Base-by-base conservation (phyloP, 2,797 vertebrate genomes). In the Gadopsis bispinosus region DNA sequence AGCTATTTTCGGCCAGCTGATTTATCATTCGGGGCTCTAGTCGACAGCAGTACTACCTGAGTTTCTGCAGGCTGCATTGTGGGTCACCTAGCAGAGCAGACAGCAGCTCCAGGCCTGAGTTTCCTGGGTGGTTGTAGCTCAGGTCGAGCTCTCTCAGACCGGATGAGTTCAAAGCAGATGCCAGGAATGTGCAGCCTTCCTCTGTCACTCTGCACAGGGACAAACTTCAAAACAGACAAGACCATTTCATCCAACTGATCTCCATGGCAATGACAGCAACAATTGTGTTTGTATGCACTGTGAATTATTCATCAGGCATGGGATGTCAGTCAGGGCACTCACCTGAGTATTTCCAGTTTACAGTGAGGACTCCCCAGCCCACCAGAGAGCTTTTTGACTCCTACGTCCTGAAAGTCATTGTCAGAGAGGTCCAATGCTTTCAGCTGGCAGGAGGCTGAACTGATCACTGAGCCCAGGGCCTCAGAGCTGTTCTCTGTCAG, bases 61-160 rank as follows among this genome's bases (percentile, higher is more conserved):
- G 80, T 48, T 77, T 77, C 64, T 80, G 22, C 73, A 94, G 87
- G 33, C 70, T 86, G 81, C 89, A 93, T 4, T 29, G 80, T 31
- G 91, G 87, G 66, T 93, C 90, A 0, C 87, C 73, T 3, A 12
- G n/a, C 77, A 92, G 77, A 19, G 85, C 72, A 0, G 50, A 80
- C 65, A 93, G 87, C 77, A 89, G 83, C 79, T 62, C 50, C 77
- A 88, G 65, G 17, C 91, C 91, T 0, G 55, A 77, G 47, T 59
- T 35, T 53, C 92, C 91, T 3, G 88, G 93, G 70, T 94, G 86
- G 73, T 94, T 94, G 80, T 86, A 89, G 86, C 90, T 92, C 85
- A 94, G 62, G 77, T 93, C 88, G 0, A 94, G 88, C 48, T 93
- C 89, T 69, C 33, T 91, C 71, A 93, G 84, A n/a, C 17, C 1